Conservation (phyloP, 2,113 vertebrate species). For the Penelope pileata region DNA sequence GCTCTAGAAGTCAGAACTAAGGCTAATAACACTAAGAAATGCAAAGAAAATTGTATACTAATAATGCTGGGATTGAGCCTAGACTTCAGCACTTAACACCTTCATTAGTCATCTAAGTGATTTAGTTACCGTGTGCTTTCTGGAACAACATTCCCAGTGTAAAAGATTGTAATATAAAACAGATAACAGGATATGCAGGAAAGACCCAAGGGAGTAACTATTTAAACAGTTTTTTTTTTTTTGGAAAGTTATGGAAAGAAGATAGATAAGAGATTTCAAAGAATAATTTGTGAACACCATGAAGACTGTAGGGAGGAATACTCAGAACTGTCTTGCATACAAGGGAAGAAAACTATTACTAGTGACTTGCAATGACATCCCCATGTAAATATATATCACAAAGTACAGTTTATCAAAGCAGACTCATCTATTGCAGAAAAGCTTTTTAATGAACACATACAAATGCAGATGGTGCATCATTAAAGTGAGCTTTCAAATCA, state of each 20-base stretch:
- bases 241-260: slow-evolving; percentile 3
- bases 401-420: background rate
- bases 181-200: slow-evolving; percentile 55
- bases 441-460: background rate
- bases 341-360: background rate
- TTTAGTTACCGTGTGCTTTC: slow-evolving; percentile 23
- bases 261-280: slow-evolving; percentile 35
- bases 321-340: background rate
- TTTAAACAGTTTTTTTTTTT: slow-evolving; percentile 53
- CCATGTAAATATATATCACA: background rate
- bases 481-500: background rate
- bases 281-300: background rate
- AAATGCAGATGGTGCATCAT: background rate
- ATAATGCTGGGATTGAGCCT: background rate
- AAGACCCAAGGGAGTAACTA: slow-evolving; percentile 46
- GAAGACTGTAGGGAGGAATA: background rate
- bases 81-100: background rate
- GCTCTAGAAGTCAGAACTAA: background rate
- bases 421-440: slow-evolving; percentile 7
- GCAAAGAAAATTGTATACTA: background rate
- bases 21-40: background rate
- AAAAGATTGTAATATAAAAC: slow-evolving; percentile 31
- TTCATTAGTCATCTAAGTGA: slow-evolving; percentile 13
- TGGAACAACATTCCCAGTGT: slow-evolving; percentile 51
- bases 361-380: background rate